Percentiles rank a stretch among this genome's conserved stretches.
Conservation (phyloP, 2,888 invertebrate genomes). For the Melipona beecheii region DNA sequence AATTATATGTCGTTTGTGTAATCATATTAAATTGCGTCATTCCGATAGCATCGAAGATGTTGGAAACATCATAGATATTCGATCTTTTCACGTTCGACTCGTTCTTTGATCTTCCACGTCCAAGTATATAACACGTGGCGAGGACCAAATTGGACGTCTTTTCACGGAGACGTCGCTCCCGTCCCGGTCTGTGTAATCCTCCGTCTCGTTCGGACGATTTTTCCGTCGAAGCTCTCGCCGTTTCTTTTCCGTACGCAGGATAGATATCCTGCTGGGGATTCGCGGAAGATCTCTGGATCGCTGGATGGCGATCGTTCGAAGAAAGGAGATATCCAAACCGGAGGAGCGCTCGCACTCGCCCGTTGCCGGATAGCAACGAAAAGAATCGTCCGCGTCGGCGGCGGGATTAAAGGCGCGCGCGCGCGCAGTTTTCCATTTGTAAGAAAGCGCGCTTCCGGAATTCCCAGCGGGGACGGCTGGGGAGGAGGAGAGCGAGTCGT, state of each 20-base stretch:
- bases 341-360: neutral
- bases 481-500: conserved; percentile 49
- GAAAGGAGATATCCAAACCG: neutral
- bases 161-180: neutral
- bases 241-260: neutral
- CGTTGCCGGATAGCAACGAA: neutral
- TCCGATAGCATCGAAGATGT: too few relatives aligned
- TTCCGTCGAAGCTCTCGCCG: neutral
- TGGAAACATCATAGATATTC: too few relatives aligned
- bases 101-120: neutral
- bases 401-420: conserved; percentile 71
- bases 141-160: neutral
- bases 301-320: conserved; percentile 10
- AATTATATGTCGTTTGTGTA: too few relatives aligned
- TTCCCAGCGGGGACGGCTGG: conserved; percentile 58
- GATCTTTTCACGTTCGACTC: neutral
- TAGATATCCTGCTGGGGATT: conserved; percentile 14
- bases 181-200: neutral
- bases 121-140: neutral
- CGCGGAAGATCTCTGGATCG: conserved; percentile 1
- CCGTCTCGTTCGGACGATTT: conserved; percentile 3
- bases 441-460: conserved; percentile 78
- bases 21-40: too few relatives aligned
- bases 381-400: conserved; percentile 70
- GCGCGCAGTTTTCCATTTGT: conserved; percentile 78